Evolutionary conservation across 1,140 invertebrate genomes (phyloP), one percentile per base, ranked within the genome.

Genomic region (Achroia grisella): DNA sequence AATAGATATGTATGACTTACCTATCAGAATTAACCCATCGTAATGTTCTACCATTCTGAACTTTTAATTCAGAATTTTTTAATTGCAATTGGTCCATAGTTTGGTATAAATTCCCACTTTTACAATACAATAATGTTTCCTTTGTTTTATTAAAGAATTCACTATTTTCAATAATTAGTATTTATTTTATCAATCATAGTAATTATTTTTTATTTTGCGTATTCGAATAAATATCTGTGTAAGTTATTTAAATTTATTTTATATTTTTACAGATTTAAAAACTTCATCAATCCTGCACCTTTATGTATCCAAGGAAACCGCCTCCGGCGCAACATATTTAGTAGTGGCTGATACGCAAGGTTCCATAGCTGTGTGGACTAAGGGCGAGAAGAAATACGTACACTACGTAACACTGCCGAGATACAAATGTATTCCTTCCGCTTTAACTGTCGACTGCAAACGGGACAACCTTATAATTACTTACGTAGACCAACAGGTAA

Each of bases 401-500:
- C 81, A 82, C 80, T 47, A 89, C 31, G 68, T 88, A 39, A 83
- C 86, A 36, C 71, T 94, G 45, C 93, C 93, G 0, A 89, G 86
- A n/a, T 92, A 93, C 59, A 67, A 74, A 1, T 91, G 87, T 37
- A 72, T 89, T 17, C 88, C 90, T 0, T 92, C 91, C 0, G 91
- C 92, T 0, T 69, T 94, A 49, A 86, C 89, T 2, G 77, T 94
- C 6, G 88, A 93, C 50, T 79, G 87, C 11, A 52, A 62, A 1
- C 70, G 69, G 0, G 77, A 88, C 6, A 87, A 86, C 52, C 65
- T 94, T 4, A 85, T 93, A 13, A 77, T 92, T 6, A 89, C 88
- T 2, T 94, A 93, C 79, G 86, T 92, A 1, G 91, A 94, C 86
- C 90, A 91, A 55, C 92, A 90, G 87, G 91, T 92, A 76, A 83